Base-by-base conservation (phyloP, 2,113 vertebrate species). In the Typhlomys cinereus region DNA sequence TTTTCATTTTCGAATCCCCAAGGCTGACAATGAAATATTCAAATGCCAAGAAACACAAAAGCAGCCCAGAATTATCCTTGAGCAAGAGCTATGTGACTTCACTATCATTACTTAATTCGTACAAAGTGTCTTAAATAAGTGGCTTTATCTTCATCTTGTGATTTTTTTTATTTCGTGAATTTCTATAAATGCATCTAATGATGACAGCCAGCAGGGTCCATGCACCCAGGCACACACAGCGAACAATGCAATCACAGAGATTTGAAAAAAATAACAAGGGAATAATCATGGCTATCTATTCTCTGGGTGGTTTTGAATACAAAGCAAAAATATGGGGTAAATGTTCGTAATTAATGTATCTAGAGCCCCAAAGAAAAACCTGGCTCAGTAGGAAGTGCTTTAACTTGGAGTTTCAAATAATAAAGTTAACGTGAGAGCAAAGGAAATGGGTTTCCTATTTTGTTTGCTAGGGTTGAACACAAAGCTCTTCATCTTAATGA, bases 91-190 rank as follows among this genome's bases (percentile, higher is more conserved):
- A 79, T 69, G 39, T 59, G 85, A 92, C 74, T 92, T 92, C 71
- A 92, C 89, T 92, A 79, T 95, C 88, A 96, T 96, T 95, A 88
- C 73, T 96, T 95, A 96, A 97, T 96, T 96, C 91, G 64, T 78
- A 92, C 76, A 89, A 94, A 95, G 69, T 95, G 57, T 81, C 85
- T 95, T 92, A 89, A 96, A 95, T 93, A 93, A 93, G 91, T 94
- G 84, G 73, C 78, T 93, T 94, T 94, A 95, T 94, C 93, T 92
- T 89, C 64, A 87, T 93, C 92, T 89, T 76, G 39, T 78, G 92
- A 66, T 85, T 70, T 90, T 95, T 74, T 90, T 89, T 86, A 79
- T 92, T 95, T 85, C 76, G 85, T 73, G 92, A 74, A 89, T 90
- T 90, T 96, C 96, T 89, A 66, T 66, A 80, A 91, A 74, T 62